phyloP scores from a whole-genome alignment of 2,113 vertebrate genomes.

The Seriola dumerili region DNA sequence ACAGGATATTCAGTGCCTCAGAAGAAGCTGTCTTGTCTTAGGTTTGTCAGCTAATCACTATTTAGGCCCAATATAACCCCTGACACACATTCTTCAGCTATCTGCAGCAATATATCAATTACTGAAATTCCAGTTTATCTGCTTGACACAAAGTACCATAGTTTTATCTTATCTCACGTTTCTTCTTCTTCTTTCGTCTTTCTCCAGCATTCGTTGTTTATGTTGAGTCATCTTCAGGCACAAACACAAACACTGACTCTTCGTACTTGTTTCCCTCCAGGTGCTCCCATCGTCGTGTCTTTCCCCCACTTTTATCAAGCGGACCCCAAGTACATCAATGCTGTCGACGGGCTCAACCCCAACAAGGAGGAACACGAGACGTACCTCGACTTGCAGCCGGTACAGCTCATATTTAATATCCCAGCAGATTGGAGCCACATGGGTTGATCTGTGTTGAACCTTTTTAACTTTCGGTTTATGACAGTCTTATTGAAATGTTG shows the following conservation, averaged over 20 bases:
- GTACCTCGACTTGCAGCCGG: conserved; percentile 95
- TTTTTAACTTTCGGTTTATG: neutral
- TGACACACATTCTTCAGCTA: neutral
- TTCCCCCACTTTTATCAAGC: conserved; percentile 98
- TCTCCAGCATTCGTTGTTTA: neutral
- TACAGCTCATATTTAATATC: conserved; percentile 68
- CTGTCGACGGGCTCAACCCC: conserved; percentile 91
- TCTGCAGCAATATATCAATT: conserved; percentile 4
- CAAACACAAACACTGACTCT: conserved; percentile 5
- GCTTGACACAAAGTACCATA: neutral
- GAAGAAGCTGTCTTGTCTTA: neutral
- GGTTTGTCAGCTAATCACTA: neutral
- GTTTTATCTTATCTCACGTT: conserved; percentile 31
- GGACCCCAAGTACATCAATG: conserved; percentile 87
- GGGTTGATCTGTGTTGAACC: neutral
- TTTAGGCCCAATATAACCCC: neutral
- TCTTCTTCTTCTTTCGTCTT: conserved; percentile 8
- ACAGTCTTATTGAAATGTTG: neutral
- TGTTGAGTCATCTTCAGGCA: fast-evolving
- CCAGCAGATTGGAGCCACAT: neutral
- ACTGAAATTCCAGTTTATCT: neutral
- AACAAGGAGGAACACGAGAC: conserved; percentile 94
- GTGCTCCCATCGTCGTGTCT: conserved; percentile 95
- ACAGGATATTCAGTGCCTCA: neutral
- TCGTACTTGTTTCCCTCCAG: conserved; percentile 72